These are phyloP conservation scores for Sardinella longiceps DNA, from an alignment of 2,797 vertebrate species.

Conservation along the genomic window DNA sequence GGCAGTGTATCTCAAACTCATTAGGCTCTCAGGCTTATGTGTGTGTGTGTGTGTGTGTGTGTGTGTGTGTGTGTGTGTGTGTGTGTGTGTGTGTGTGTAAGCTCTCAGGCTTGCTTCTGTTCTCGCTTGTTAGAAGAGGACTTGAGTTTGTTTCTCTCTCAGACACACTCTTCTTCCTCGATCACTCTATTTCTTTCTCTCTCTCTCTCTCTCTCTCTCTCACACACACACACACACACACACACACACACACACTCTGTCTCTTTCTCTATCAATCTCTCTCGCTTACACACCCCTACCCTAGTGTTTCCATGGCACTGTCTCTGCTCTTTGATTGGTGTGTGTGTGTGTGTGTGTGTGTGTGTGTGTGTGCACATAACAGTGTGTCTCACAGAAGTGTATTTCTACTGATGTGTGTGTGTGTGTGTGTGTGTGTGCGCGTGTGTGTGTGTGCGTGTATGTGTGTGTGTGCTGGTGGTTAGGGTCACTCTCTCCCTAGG, in stretches of 20 bases:
- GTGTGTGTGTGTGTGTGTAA: no score
- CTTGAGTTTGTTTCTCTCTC: background rate
- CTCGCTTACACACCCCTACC: no score
- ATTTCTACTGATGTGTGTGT: constrained; percentile 24
- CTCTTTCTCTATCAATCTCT: no score
- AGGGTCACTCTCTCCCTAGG: constrained; percentile 67
- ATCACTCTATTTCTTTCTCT: background rate
- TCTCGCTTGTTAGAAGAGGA: background rate
- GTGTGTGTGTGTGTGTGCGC: background rate
- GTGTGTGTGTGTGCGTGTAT: constrained; percentile 24
- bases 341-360: constrained; percentile 17
- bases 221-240: background rate
- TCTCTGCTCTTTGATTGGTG: no score
- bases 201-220: background rate
- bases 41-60: no score
- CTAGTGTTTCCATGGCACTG: no score
- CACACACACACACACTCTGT: background rate
- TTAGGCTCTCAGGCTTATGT: background rate
- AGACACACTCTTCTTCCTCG: constrained; percentile 33
- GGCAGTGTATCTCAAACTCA: no score
- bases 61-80: no score
- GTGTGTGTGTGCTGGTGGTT: constrained; percentile 40
- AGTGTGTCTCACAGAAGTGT: background rate
- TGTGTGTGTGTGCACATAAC: background rate
- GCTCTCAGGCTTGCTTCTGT: no score